Percentiles rank a stretch among this genome's conserved stretches.
Evolutionary conservation across 2,797 vertebrate genomes (phyloP).

Genomic region (Calcarius lapponicus): DNA sequence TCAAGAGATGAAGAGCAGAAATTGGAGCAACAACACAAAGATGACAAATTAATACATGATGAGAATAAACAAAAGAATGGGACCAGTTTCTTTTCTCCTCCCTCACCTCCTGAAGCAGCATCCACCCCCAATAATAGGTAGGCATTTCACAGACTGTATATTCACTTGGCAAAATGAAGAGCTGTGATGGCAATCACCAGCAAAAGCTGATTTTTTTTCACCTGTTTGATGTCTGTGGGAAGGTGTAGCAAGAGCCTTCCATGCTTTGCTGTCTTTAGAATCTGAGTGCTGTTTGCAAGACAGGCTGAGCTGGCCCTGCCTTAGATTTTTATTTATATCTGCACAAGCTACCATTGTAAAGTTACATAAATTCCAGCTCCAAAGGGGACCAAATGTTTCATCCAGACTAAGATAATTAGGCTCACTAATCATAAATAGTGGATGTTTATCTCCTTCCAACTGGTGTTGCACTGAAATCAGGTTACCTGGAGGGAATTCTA

Average conservation of each 20-base stretch:
- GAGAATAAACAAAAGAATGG: slow-evolving; percentile 63
- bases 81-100: slow-evolving; percentile 37
- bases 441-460: neutral
- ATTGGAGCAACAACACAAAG: slow-evolving; percentile 46
- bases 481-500: neutral
- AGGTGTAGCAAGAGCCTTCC: neutral
- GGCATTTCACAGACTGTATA: slow-evolving; percentile 11
- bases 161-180: neutral
- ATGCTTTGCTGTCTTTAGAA: neutral
- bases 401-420: neutral
- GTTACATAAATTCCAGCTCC: neutral
- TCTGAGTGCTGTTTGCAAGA: neutral
- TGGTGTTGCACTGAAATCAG: neutral
- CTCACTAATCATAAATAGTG: neutral
- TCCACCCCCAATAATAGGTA: slow-evolving; percentile 75
- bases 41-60: slow-evolving; percentile 64
- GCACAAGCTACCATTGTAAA: neutral
- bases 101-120: slow-evolving; percentile 60
- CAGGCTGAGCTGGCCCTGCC: neutral
- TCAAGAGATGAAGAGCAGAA: slow-evolving; percentile 63
- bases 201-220: neutral
- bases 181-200: neutral
- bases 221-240: neutral
- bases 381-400: neutral
- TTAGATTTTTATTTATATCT: neutral